Evolutionary conservation across 1,140 invertebrate species (phyloP).

Genomic region (Olivierus martensii): DNA sequence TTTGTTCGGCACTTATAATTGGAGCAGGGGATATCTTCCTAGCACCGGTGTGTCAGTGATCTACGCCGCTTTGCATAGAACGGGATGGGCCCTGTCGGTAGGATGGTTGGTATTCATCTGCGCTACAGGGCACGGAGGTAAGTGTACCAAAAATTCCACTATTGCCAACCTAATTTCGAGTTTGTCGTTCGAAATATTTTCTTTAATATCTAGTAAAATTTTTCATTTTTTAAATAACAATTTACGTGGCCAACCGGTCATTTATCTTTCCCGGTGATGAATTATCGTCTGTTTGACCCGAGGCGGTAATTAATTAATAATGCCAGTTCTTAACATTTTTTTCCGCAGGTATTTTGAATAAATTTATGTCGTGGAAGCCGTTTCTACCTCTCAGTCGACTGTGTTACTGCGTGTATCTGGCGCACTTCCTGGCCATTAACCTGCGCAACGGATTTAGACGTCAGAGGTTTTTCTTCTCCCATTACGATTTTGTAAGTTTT

Average conservation of each 20-base stretch:
- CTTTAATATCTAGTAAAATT: too few relatives aligned
- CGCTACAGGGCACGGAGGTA: constrained; percentile 23
- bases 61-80: constrained; percentile 28
- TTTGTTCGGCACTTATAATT: constrained; percentile 15
- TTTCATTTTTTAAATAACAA: too few relatives aligned
- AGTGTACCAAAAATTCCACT: too few relatives aligned
- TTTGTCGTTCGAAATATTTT: too few relatives aligned
- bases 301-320: too few relatives aligned
- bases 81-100: constrained; percentile 30
- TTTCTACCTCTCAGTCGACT: constrained; percentile 69
- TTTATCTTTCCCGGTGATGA: too few relatives aligned
- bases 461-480: constrained; percentile 11
- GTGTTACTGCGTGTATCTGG: constrained; percentile 77
- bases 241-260: too few relatives aligned
- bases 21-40: constrained; percentile 22
- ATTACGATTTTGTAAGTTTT: constrained; percentile 19
- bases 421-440: constrained; percentile 63
- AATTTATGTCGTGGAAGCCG: constrained; percentile 60
- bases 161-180: too few relatives aligned
- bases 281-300: too few relatives aligned
- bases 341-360: constrained; percentile 46
- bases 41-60: constrained; percentile 33
- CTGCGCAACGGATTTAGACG: constrained; percentile 36
- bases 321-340: background rate
- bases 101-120: constrained; percentile 37